Conservation (phyloP, 2,113 vertebrate species). For the Pimephales promelas region DNA sequence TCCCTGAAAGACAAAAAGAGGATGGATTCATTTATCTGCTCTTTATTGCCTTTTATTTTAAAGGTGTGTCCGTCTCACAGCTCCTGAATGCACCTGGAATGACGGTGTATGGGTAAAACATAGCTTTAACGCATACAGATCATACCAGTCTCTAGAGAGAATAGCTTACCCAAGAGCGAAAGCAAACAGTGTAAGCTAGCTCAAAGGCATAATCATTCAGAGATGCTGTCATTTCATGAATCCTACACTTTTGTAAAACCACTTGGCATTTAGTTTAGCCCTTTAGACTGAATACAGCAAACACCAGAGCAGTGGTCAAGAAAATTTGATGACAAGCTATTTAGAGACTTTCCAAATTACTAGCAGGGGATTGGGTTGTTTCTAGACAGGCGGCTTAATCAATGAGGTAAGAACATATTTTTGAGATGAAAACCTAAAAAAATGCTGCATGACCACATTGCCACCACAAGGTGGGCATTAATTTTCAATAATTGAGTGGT, state of each 20-base stretch:
- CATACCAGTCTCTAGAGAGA: not conserved
- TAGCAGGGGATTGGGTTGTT: not conserved
- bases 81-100: no score
- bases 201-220: conserved; percentile 55
- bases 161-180: not conserved
- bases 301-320: not conserved
- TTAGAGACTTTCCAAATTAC: not conserved
- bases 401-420: not conserved
- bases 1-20: not conserved
- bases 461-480: not conserved
- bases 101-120: not conserved
- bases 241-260: conserved; percentile 57
- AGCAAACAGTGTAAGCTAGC: conserved; percentile 17
- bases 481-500: not conserved
- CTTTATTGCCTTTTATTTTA: not conserved
- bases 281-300: conserved; percentile 54
- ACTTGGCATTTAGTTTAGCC: conserved; percentile 65
- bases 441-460: not conserved
- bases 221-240: conserved; percentile 51
- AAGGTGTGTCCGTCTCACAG: not conserved
- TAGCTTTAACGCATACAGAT: not conserved
- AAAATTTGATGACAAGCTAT: conserved; percentile 1
- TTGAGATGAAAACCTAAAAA: not conserved
- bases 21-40: not conserved
- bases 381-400: not conserved